phyloP scores from a whole-genome alignment of 2,888 invertebrate species.

The Melinopterus prodromus region DNA sequence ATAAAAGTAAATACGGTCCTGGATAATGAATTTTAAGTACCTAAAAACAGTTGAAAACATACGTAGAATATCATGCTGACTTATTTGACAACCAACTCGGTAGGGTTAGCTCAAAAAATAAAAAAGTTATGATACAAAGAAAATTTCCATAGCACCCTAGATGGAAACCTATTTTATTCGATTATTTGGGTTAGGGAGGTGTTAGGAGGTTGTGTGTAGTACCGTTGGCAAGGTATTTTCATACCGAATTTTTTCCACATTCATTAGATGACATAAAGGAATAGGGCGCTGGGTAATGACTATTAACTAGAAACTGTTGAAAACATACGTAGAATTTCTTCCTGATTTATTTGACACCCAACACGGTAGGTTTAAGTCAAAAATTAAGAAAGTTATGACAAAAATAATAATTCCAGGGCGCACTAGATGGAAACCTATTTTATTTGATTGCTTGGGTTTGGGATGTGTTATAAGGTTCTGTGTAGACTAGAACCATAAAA shows the following conservation, averaged over 20 bases:
- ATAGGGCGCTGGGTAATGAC: background rate
- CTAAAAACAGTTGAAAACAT: background rate
- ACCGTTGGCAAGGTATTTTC: background rate
- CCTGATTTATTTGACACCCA: background rate
- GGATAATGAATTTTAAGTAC: background rate
- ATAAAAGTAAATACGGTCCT: background rate
- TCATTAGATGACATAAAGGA: background rate
- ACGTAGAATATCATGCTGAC: background rate
- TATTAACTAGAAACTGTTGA: background rate
- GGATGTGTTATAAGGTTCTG: background rate
- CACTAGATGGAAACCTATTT: background rate
- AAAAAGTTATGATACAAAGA: background rate
- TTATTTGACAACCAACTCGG: conserved; percentile 10
- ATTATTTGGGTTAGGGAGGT: background rate
- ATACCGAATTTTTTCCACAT: background rate
- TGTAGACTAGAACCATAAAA: background rate
- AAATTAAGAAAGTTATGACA: background rate
- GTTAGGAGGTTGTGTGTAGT: background rate
- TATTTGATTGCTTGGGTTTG: background rate
- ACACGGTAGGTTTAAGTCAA: background rate
- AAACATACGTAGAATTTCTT: background rate
- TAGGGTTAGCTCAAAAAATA: conserved; percentile 5
- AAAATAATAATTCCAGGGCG: background rate
- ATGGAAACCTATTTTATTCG: background rate
- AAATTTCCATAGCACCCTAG: background rate